Evolutionary conservation across 2,888 invertebrate species (phyloP).

Genomic region (Drosophila lacicola): DNA sequence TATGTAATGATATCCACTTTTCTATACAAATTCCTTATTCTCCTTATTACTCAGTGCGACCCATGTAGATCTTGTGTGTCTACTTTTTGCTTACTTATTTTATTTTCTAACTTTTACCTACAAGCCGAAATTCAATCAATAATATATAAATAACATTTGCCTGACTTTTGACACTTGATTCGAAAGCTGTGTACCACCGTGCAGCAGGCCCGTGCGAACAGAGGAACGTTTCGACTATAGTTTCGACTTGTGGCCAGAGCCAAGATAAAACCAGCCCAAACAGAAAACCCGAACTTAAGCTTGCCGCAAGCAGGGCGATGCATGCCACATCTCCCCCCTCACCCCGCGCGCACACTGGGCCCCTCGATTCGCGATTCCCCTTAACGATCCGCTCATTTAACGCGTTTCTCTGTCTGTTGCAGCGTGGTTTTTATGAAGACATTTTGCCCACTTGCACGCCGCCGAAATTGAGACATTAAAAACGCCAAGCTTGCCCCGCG

Average conservation of each 20-base stretch:
- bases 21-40: too few relatives aligned
- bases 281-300: constrained; percentile 38
- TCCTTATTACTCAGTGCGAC: too few relatives aligned
- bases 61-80: too few relatives aligned
- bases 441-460: constrained; percentile 61
- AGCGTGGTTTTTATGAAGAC: constrained; percentile 73
- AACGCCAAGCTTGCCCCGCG: constrained; percentile 47
- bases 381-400: constrained; percentile 80
- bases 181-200: constrained; percentile 26
- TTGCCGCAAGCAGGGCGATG: constrained; percentile 23
- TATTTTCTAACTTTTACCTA: too few relatives aligned
- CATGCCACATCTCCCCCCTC: constrained; percentile 25
- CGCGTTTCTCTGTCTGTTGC: constrained; percentile 65
- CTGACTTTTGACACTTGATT: too few relatives aligned
- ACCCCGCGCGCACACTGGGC: not conserved
- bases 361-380: constrained; percentile 61
- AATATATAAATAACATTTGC: too few relatives aligned
- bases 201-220: not conserved
- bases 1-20: too few relatives aligned
- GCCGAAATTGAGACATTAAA: constrained; percentile 82
- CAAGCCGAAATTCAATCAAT: too few relatives aligned
- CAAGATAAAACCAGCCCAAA: constrained; percentile 30
- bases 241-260: constrained; percentile 21
- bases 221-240: constrained; percentile 6
- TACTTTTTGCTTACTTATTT: too few relatives aligned